Base-by-base conservation (phyloP, 2,888 invertebrate species). In the Coleophora deauratella region DNA sequence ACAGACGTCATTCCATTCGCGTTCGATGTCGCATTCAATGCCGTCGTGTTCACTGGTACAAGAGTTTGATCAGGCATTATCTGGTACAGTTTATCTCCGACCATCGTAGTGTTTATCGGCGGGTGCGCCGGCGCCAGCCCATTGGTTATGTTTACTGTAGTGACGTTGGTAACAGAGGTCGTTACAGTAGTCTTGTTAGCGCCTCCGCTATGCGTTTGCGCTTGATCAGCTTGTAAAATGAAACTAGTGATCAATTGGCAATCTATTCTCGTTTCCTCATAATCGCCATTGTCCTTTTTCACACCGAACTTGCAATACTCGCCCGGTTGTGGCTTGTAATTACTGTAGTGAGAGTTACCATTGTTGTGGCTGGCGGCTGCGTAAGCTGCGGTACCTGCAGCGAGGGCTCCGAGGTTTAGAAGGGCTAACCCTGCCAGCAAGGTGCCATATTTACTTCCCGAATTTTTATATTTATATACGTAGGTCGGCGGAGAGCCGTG, bases 391-490 rank as follows among this genome's bases (percentile, higher is more conserved):
- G 67, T 62, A 14, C 65, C 72, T 7, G 64, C 62, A 13, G 56
- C 78, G 8, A 81, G 63, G 7, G 79, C 70, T 30, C 82, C 82
- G 41, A 84, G 70, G 47, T 84, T 84, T 31, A 81, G 58, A 12
- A 84, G 54, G 0, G 82, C 82, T 10, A 84, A 52, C 31, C 82
- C 82, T 36, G 82, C 67, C 35, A 84, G 49, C 27, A 84, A 41
- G 1, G 79, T 76, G 9, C 82, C 76, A 48, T 81, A 84, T 57
- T 78, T 80, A 52, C 82, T 82, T 37, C 74, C 80, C 0, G 82
- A 84, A 46, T 82, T 62, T 47, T 75, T 70, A 54, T 79, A 77
- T 42, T 80, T 57, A 45, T 84, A 79, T 7, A 84, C 80, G 50
- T 81, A 80, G 14, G 61, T 73, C 2, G 82, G 82, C 2, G 80